Percentiles rank a stretch among this genome's conserved stretches.
Conservation (phyloP, 2,888 invertebrate species). For the Drosophila testacea region DNA sequence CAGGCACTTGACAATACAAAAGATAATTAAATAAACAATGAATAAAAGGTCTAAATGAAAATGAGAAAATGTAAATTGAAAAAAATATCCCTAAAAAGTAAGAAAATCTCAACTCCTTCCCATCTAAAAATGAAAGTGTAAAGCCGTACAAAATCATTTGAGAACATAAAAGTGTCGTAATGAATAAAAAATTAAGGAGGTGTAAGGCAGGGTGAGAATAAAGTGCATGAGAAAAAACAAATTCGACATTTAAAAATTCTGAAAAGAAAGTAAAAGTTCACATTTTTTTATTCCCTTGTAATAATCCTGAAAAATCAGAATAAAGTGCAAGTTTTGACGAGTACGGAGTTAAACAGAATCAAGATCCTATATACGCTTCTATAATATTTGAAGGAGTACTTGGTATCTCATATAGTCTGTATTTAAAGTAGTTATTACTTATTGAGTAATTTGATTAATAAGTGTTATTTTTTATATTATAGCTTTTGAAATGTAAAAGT, state of each 20-base stretch:
- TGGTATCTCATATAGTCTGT: no score
- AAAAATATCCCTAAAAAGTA: conserved; percentile 48
- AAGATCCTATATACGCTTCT: no score
- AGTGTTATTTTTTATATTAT: no score
- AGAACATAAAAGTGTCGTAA: conserved; percentile 65
- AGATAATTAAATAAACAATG: conserved; percentile 79
- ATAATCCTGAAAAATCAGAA: no score
- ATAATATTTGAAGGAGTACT: no score
- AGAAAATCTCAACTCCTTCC: conserved; percentile 35
- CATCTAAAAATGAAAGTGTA: conserved; percentile 51
- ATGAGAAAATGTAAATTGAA: conserved; percentile 69
- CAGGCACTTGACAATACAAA: conserved; percentile 76
- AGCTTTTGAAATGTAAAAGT: no score
- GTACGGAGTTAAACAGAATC: no score
- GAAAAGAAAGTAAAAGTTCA: no score
- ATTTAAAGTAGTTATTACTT: no score
- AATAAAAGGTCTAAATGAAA: conserved; percentile 69
- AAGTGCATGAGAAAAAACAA: not conserved
- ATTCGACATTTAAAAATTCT: not conserved
- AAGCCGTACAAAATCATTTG: conserved; percentile 73
- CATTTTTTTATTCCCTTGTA: no score
- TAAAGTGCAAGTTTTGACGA: no score
- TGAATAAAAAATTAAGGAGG: conserved; percentile 45
- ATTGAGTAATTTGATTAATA: no score
- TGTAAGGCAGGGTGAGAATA: conserved; percentile 24